phyloP scores from a whole-genome alignment of 2,888 invertebrate species.

The Tenthredo amoena region DNA sequence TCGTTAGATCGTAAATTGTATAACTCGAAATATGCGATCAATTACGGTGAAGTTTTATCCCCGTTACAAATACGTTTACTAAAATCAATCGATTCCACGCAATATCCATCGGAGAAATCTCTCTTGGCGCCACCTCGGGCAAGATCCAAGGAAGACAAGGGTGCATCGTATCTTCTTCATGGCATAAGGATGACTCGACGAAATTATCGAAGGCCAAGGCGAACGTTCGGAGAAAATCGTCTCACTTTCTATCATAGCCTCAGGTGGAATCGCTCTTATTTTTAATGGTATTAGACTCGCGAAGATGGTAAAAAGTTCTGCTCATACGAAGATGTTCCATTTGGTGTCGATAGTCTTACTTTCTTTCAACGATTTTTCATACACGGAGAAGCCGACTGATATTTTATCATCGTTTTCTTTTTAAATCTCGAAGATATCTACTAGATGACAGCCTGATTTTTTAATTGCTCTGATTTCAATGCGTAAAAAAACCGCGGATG shows the following conservation, averaged over 20 bases:
- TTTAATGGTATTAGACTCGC: neutral
- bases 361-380: neutral
- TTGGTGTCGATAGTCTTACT: neutral
- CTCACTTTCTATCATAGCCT: conserved; percentile 27
- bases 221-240: neutral
- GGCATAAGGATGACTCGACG: conserved; percentile 17
- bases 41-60: neutral
- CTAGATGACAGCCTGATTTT: neutral
- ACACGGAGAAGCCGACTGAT: neutral
- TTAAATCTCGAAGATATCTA: neutral
- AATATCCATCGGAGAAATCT: neutral
- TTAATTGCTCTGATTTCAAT: neutral
- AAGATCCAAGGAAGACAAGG: neutral
- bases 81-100: neutral
- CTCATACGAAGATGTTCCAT: neutral
- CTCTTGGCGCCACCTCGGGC: neutral
- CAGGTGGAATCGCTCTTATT: neutral
- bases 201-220: conserved; percentile 2
- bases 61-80: neutral
- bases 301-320: neutral
- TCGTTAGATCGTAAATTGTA: neutral
- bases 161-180: neutral
- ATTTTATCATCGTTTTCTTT: neutral
- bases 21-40: neutral
- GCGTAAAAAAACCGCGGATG: neutral